Percentiles rank a stretch among this genome's conserved stretches.
Conservation (phyloP, 2,113 vertebrate genomes). For the Panurus biarmicus region DNA sequence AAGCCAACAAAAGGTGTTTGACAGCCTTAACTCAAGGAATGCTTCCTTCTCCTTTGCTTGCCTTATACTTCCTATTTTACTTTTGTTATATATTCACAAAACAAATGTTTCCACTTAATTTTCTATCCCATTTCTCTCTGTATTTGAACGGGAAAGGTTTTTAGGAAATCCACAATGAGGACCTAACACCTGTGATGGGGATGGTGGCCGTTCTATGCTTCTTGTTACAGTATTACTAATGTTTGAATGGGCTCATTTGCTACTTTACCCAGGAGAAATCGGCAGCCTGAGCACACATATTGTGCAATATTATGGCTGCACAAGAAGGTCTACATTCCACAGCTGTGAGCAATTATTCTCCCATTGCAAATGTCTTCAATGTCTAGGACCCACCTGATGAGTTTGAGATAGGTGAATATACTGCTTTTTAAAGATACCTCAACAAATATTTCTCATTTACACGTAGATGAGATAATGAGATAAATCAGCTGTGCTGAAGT, state of each 20-base stretch:
- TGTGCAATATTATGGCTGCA: neutral
- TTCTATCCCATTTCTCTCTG: neutral
- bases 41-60: neutral
- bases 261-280: neutral
- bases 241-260: neutral
- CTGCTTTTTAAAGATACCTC: neutral
- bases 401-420: neutral
- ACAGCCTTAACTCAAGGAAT: neutral
- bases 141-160: neutral
- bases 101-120: neutral
- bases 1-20: neutral
- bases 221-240: neutral
- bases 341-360: neutral
- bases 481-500: neutral
- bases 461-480: neutral
- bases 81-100: neutral
- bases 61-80: neutral
- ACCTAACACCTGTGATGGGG: neutral
- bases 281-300: neutral
- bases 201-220: neutral
- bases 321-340: neutral
- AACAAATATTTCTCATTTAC: neutral
- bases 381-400: neutral
- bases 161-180: neutral
- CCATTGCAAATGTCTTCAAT: neutral